Conservation (phyloP, 2,797 vertebrate species). For the Rhinophrynus dorsalis region DNA sequence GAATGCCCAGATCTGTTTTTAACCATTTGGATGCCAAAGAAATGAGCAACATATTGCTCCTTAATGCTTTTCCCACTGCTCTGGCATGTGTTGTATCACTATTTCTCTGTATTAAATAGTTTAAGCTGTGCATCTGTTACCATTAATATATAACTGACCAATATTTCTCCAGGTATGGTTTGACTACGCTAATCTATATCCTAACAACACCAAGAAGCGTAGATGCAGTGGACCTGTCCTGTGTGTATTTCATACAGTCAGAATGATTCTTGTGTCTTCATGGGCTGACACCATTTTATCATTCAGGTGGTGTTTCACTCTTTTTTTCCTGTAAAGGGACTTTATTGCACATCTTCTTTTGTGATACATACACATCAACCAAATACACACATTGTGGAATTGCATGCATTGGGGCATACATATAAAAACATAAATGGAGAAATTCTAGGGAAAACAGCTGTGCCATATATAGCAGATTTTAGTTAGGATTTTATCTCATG, state of each 20-base stretch:
- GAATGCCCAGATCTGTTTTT: too few species aligned
- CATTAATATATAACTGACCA: conserved; percentile 62
- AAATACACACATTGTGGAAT: too few species aligned
- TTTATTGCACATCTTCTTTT: conserved; percentile 10
- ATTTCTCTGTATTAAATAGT: conserved; percentile 27
- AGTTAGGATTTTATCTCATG: too few species aligned
- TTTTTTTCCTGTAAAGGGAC: conserved; percentile 22
- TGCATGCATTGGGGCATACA: too few species aligned
- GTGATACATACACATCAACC: too few species aligned
- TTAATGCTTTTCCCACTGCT: too few species aligned
- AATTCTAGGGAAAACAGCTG: too few species aligned
- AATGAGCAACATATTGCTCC: too few species aligned
- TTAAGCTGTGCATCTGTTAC: conserved; percentile 24
- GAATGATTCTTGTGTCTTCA: conserved; percentile 72
- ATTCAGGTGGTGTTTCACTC: conserved; percentile 44
- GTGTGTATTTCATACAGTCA: conserved; percentile 62
- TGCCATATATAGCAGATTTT: too few species aligned
- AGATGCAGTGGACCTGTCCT: conserved; percentile 53
- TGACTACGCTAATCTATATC: conserved; percentile 66
- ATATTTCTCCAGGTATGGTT: conserved; percentile 63
- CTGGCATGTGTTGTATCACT: conserved; percentile 35
- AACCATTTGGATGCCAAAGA: too few species aligned
- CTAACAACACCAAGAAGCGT: conserved; percentile 58
- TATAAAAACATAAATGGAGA: too few species aligned
- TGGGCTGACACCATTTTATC: conserved; percentile 64